Base-by-base conservation (phyloP, 1,140 invertebrate species). In the Ips nitidus region DNA sequence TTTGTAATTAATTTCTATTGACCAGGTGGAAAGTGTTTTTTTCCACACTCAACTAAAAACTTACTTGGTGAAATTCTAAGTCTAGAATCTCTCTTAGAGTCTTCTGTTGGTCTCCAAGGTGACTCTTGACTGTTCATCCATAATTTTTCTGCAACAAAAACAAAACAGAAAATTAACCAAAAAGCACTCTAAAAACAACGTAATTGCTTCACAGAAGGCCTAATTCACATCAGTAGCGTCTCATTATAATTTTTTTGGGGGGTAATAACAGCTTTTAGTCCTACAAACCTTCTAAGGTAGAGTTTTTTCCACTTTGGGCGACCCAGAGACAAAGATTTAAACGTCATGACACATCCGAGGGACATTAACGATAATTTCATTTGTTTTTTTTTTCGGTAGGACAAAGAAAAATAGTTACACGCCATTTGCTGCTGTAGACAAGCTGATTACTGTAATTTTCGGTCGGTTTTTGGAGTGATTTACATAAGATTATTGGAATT, bases 61-160 rank as follows among this genome's bases (percentile, higher is more conserved):
- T 69, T 66, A 74, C 73, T 71, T 66, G 80, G 80, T 59, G 81
- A 80, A 1, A 82, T 73, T 45, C 80, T 78, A 52, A 82, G 74
- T 66, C 81, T 66, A 38, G 78, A 75, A 62, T 81, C 56, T 82
- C 80, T 67, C 80, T 76, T 40, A 72, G 71, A 4, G 79, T 75
- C 53, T 79, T 76, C 56, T 78, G 63, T 63, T 76, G 78, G 66
- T 73, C 80, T 71, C 81, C 81, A 82, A 42, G 77, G 73, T 70
- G 81, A 79, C 6, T 82, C 80, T 36, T 78, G 73, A 53, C 80
- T 79, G 60, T 78, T 81, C 64, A 81, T 52, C 81, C 81, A 82
- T 74, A 81, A 74, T 77, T 81, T 81, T 66, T 80, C 81, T 82
- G 77, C 37, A 78, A 80, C 76, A 72, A 67, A 73, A 57, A 52